Conservation (phyloP, 2,888 invertebrate species). For the Coelinius sp. region DNA sequence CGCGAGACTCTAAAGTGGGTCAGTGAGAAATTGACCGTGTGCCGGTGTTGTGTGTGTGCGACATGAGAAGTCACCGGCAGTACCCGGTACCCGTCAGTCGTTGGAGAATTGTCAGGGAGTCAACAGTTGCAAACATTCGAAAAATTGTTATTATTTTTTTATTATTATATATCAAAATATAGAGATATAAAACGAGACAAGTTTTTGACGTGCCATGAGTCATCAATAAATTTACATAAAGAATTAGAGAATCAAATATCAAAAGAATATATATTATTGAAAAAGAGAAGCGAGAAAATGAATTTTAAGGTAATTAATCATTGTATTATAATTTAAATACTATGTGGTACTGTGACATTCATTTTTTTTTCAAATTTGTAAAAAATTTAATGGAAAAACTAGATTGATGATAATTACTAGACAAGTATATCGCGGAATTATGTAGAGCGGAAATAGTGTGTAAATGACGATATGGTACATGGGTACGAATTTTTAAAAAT, state of each 20-base stretch:
- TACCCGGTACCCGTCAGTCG: conserved; percentile 65
- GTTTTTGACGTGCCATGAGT: conserved; percentile 36
- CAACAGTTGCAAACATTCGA: conserved; percentile 63
- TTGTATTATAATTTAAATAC: too few relatives aligned
- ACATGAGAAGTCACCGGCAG: conserved; percentile 65
- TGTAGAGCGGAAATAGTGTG: conserved; percentile 65
- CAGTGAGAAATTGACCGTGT: conserved; percentile 64
- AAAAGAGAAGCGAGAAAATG: conserved; percentile 10
- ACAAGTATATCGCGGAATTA: conserved; percentile 56
- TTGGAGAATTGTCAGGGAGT: conserved; percentile 68
- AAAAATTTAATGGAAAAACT: conserved; percentile 43
- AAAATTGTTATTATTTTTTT: neutral
- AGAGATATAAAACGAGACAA: neutral
- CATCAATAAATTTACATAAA: neutral
- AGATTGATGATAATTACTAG: conserved; percentile 56
- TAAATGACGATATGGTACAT: conserved; percentile 48
- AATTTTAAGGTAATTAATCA: conserved; percentile 35
- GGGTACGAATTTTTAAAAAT: conserved; percentile 8
- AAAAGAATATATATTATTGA: neutral
- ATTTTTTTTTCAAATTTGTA: neutral
- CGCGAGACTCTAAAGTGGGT: conserved; percentile 61
- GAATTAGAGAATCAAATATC: neutral
- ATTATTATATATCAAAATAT: neutral
- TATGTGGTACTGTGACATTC: too few relatives aligned
- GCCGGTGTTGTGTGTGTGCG: conserved; percentile 46